Conservation (phyloP, 2,888 invertebrate genomes). For the Iphiclides podalirius region DNA sequence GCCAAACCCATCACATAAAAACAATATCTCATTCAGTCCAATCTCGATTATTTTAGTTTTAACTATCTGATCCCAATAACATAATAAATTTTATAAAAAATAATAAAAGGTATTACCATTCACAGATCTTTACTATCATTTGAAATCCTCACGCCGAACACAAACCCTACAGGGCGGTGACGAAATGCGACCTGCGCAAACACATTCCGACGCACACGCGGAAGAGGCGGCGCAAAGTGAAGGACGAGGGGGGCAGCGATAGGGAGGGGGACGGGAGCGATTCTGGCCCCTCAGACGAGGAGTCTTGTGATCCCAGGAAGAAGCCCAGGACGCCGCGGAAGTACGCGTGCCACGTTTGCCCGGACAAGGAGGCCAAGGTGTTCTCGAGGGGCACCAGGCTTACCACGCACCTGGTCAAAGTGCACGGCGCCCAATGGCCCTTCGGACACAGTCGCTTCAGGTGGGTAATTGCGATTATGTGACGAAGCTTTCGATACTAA, state of each 20-base stretch:
- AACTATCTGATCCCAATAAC: no score
- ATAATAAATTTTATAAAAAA: no score
- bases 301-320: slow-evolving; percentile 31
- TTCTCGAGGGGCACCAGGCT: slow-evolving; percentile 83
- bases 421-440: slow-evolving; percentile 86
- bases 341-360: slow-evolving; percentile 87
- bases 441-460: slow-evolving; percentile 88
- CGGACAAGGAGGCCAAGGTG: slow-evolving; percentile 64
- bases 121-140: no score
- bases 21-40: no score
- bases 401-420: slow-evolving; percentile 85
- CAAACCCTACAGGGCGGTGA: slow-evolving; percentile 78
- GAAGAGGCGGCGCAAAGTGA: slow-evolving; percentile 36
- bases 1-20: no score
- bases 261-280: slow-evolving; percentile 45
- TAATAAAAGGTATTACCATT: no score
- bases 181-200: slow-evolving; percentile 78
- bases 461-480: slow-evolving; percentile 45
- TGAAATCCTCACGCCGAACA: no score
- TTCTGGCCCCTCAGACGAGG: slow-evolving; percentile 41
- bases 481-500: no score
- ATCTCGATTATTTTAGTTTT: no score
- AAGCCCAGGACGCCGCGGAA: slow-evolving; percentile 48
- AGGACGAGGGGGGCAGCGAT: slow-evolving; percentile 28
- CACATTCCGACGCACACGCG: slow-evolving; percentile 74